Base-by-base conservation (phyloP, 92 coral and sea anemone genomes). In the Scolanthus callimorphus region DNA sequence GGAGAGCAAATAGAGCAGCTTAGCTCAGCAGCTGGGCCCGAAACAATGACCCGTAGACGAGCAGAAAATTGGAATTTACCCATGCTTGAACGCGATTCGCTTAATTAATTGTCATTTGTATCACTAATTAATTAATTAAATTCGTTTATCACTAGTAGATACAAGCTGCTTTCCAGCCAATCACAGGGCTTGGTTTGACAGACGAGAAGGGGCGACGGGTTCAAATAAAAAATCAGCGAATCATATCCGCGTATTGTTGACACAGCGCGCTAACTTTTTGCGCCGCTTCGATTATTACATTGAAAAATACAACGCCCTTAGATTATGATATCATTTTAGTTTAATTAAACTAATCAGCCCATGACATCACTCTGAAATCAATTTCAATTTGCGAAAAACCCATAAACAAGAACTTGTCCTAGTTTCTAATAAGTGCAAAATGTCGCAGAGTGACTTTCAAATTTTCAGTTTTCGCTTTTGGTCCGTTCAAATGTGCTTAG, bases 111-210 rank as follows among this genome's bases (percentile, higher is more conserved):
- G 86, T 80, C 91, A 80, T 94, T 85, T 94, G 90, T 94, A 70
- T 77, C 96, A 77, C 79, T 94, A 94, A 94, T 94, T 94, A 94
- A 88, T 94, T 88, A 84, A 94, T 94, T 94, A 94, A 94, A 90
- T 79, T 82, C 94, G 90, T 89, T 88, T 88, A 92, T 85, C 85
- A 83, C 57, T 61, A 85, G 87, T 82, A 79, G 95, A 81, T 84
- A 83, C 99, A 86, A 80, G 50, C 60, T 60, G 26, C 29, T 20
- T 19, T 55, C 19, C 27, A 39, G 60, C 99, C 99, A 94, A 94
- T 94, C 82, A 73, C 67, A 55, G 19, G 4, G 69, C 76, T 43
- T 43, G 59, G n/a, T 71, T 71, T 57, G 75, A 52, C 65, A 52
- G 74, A 46, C 55, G 45, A 58, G 55, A 65, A 52, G 38, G 61